Conservation (phyloP, 2,888 invertebrate species). For the Amblyteles armatorius region DNA sequence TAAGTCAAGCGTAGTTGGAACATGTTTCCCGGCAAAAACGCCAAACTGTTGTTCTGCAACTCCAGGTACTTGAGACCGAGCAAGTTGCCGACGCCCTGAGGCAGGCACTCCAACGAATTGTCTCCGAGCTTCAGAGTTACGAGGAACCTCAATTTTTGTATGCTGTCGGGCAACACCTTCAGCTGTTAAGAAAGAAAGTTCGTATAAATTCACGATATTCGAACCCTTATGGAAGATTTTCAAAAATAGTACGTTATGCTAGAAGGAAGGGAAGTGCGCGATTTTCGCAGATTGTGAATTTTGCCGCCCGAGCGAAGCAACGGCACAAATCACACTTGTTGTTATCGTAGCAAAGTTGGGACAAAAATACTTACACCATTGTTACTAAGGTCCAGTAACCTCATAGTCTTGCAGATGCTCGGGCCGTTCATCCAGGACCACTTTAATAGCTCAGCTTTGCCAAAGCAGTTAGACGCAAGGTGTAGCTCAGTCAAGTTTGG, state of each 20-base stretch:
- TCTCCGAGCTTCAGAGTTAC: constrained; percentile 88
- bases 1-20: constrained; percentile 86
- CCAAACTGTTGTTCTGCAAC: constrained; percentile 86
- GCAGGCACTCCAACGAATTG: constrained; percentile 87
- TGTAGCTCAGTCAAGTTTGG: constrained; percentile 87
- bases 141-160: constrained; percentile 88
- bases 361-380: constrained; percentile 85
- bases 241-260: background rate
- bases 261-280: too few species aligned
- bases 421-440: constrained; percentile 89
- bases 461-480: constrained; percentile 88
- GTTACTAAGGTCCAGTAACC: constrained; percentile 88
- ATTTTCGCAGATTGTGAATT: too few species aligned
- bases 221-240: background rate
- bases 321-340: too few species aligned
- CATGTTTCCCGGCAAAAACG: constrained; percentile 87
- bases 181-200: constrained; percentile 78
- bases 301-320: too few species aligned
- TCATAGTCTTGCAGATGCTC: constrained; percentile 86
- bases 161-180: constrained; percentile 86
- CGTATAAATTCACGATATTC: background rate
- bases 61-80: constrained; percentile 85
- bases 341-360: background rate
- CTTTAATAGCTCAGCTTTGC: constrained; percentile 85
- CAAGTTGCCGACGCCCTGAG: constrained; percentile 89